Percentiles rank a stretch among this genome's conserved stretches.
Evolutionary conservation across 2,113 vertebrate genomes (phyloP).

Genomic region (Phalacrocorax brasilianus): DNA sequence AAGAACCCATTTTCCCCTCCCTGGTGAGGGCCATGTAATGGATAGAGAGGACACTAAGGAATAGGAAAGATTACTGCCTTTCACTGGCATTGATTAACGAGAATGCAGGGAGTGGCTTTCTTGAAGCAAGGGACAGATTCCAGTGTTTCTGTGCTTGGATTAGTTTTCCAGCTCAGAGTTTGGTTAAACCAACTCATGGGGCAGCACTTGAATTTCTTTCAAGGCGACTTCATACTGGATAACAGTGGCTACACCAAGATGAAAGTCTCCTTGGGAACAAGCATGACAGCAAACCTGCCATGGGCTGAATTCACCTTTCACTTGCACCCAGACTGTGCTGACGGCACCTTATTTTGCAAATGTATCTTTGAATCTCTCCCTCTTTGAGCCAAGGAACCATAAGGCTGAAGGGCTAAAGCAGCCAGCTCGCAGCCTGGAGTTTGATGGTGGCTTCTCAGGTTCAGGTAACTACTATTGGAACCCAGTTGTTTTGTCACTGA

Average conservation of each 20-base stretch:
- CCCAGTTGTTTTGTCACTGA: too few relatives aligned
- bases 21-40: neutral
- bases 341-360: neutral
- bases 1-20: too few relatives aligned
- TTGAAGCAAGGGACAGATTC: neutral
- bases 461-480: too few relatives aligned
- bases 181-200: neutral
- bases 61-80: neutral
- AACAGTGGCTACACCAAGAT: neutral
- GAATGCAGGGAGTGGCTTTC: neutral
- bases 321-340: neutral
- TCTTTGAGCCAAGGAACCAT: neutral
- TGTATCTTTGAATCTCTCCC: neutral
- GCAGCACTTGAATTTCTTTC: neutral
- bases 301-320: neutral
- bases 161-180: neutral
- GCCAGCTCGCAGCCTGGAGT: neutral
- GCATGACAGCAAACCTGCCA: rapidly evolving
- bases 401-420: neutral
- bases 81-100: neutral
- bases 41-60: neutral
- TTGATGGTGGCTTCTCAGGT: neutral
- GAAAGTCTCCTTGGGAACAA: neutral
- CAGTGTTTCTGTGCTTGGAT: neutral
- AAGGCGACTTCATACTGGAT: neutral